phyloP scores from a whole-genome alignment of 37 sponge, comb jelly and placozoan genomes.

The Petrosia ficiformis region DNA sequence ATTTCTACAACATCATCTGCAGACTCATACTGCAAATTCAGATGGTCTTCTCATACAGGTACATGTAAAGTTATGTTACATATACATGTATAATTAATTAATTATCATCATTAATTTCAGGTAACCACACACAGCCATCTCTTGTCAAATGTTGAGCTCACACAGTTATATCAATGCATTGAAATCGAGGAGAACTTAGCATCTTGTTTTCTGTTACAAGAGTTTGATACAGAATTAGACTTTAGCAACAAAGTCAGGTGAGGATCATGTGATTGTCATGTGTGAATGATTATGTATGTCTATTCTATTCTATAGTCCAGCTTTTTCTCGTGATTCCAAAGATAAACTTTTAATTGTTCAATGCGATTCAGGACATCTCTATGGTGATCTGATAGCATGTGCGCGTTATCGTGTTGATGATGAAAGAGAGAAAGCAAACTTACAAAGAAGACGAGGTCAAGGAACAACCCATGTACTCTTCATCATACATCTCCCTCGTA shows the following conservation, averaged over 20 bases:
- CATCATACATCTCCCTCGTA: conserved; percentile 60
- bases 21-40: neutral
- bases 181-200: neutral
- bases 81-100: no score
- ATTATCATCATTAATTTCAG: conserved; percentile 21
- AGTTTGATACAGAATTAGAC: conserved; percentile 79
- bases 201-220: conserved; percentile 53
- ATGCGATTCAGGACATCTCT: conserved; percentile 81
- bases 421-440: conserved; percentile 17
- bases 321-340: neutral
- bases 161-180: conserved; percentile 5
- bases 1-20: conserved; percentile 23
- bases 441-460: neutral
- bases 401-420: conserved; percentile 78
- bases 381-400: conserved; percentile 86
- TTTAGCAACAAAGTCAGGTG: conserved; percentile 75
- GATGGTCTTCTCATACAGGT: neutral
- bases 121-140: conserved; percentile 86
- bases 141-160: conserved; percentile 39
- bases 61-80: no score
- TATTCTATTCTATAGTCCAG: no score
- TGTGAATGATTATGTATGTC: neutral
- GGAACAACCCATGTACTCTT: conserved; percentile 55
- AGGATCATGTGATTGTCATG: neutral
- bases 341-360: conserved; percentile 66